A percentile compares a stretch with the other conserved stretches of the same genome.
phyloP scores from a whole-genome alignment of 2,888 invertebrate species.

The Cantharis rustica region DNA sequence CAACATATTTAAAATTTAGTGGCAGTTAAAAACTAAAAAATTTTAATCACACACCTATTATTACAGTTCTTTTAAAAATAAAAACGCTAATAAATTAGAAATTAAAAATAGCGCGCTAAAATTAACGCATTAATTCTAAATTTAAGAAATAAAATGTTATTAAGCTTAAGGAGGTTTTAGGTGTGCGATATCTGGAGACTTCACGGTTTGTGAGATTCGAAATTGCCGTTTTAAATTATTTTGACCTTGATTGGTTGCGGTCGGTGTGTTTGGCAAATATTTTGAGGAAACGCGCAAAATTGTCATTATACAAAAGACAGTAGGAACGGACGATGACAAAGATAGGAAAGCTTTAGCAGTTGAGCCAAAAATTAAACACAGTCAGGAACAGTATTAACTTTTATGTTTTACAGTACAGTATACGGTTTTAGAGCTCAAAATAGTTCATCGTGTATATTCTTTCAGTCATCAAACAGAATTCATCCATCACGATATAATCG shows the following conservation, averaged over 20 bases:
- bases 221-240: neutral
- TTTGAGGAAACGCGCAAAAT: conserved; percentile 18
- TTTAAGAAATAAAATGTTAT: neutral
- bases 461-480: conserved; percentile 15
- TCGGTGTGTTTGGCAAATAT: conserved; percentile 7
- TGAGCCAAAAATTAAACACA: conserved; percentile 30
- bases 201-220: neutral
- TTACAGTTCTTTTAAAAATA: neutral
- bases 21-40: neutral
- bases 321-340: conserved; percentile 17
- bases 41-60: neutral
- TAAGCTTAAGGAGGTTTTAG: neutral
- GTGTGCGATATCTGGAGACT: neutral
- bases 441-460: conserved; percentile 35
- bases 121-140: neutral
- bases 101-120: neutral
- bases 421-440: conserved; percentile 43
- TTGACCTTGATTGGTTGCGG: conserved; percentile 3
- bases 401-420: conserved; percentile 44
- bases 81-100: neutral
- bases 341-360: conserved; percentile 27
- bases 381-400: conserved; percentile 45
- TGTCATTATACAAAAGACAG: conserved; percentile 12
- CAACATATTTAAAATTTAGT: neutral
- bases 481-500: conserved; percentile 1